Conservation (phyloP, 2,113 vertebrate genomes). For the Sturnira hondurensis region DNA sequence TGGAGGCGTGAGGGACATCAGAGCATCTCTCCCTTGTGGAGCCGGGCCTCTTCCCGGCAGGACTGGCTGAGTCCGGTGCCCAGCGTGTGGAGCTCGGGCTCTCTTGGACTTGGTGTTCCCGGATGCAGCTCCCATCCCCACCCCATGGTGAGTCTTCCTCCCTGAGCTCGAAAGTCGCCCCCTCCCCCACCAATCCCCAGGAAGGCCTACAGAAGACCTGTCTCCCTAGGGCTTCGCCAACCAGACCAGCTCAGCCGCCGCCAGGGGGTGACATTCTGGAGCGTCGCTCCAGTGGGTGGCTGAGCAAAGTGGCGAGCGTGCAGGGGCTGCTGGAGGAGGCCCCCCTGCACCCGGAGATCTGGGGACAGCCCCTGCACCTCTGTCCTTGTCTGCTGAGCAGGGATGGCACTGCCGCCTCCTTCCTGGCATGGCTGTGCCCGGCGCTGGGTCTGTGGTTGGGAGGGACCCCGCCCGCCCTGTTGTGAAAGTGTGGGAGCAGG, state of each 20-base stretch:
- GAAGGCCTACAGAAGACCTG: background rate
- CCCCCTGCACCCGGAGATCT: background rate
- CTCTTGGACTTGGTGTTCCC: background rate
- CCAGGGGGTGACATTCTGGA: too few species aligned
- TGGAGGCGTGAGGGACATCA: too few species aligned
- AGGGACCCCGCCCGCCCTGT: background rate
- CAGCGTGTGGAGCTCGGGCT: fast-evolving
- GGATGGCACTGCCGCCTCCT: background rate
- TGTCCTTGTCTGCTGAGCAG: background rate
- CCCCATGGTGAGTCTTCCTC: background rate
- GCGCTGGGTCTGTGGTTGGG: background rate
- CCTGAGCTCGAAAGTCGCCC: background rate
- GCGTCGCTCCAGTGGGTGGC: too few species aligned
- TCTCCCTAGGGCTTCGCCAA: background rate
- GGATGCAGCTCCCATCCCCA: background rate
- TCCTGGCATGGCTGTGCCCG: fast-evolving
- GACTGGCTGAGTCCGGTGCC: too few species aligned
- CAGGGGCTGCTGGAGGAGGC: fast-evolving
- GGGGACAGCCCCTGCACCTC: background rate
- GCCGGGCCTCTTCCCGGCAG: too few species aligned
- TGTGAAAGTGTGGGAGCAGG: background rate
- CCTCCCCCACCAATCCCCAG: too few species aligned
- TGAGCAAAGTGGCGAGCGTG: fast-evolving
- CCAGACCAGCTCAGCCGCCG: background rate
- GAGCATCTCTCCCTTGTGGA: too few species aligned